phyloP scores from a whole-genome alignment of 2,888 invertebrate species.

The Pseudolycoriella hygida region DNA sequence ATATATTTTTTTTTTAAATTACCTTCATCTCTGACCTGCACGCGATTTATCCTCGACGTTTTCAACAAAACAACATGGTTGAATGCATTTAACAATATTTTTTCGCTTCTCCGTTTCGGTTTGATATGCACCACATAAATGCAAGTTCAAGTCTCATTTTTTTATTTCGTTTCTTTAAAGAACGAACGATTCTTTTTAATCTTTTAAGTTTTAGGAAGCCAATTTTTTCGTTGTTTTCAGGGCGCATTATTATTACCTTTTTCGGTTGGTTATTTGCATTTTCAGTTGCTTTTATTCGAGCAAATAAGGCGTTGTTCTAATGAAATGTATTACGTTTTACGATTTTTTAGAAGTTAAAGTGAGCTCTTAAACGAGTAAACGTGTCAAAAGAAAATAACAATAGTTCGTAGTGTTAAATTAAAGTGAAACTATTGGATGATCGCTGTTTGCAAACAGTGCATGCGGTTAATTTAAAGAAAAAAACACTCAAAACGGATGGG shows the following conservation, averaged over 20 bases:
- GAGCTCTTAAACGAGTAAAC: too few species aligned
- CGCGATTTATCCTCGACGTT: conserved; percentile 1
- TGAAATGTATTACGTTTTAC: too few species aligned
- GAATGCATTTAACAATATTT: not conserved
- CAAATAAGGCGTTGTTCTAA: too few species aligned
- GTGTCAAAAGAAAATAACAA: too few species aligned
- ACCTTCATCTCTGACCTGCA: conserved; percentile 1
- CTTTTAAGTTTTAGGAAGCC: not conserved
- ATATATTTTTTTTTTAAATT: not conserved
- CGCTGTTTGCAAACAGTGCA: too few species aligned
- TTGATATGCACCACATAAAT: not conserved
- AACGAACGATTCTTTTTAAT: not conserved
- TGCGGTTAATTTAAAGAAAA: too few species aligned
- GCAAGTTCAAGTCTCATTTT: not conserved
- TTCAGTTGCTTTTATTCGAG: not conserved
- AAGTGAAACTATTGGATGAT: too few species aligned
- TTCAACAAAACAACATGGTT: not conserved
- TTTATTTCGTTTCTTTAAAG: not conserved
- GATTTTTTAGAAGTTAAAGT: too few species aligned
- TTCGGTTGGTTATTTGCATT: not conserved
- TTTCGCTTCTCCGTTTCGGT: not conserved
- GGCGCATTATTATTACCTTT: not conserved
- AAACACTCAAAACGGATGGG: too few species aligned
- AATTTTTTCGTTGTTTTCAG: not conserved
- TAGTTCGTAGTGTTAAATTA: too few species aligned